Conservation (phyloP, 2,113 vertebrate species). For the Syrrhaptes paradoxus region DNA sequence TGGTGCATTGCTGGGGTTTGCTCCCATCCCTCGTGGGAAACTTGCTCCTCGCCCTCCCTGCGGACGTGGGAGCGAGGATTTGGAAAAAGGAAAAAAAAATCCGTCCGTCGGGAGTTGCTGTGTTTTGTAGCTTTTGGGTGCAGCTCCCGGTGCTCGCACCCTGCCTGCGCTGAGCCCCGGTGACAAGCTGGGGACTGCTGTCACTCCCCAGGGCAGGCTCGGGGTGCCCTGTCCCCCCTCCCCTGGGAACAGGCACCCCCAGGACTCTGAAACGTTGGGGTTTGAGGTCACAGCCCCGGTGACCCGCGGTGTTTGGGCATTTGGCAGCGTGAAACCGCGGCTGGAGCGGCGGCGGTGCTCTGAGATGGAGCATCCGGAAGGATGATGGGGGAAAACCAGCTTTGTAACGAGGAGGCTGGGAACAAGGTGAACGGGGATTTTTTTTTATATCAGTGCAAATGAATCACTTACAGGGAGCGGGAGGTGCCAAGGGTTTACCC, state of each 20-base stretch:
- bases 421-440: rapidly evolving
- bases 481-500: neutral
- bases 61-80: rapidly evolving
- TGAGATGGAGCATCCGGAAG: no score
- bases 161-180: neutral
- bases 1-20: no score
- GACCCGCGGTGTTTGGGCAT: rapidly evolving
- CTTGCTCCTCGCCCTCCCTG: no score
- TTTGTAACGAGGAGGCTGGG: neutral
- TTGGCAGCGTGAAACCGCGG: rapidly evolving
- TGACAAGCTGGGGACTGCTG: neutral
- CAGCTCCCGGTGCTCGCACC: no score
- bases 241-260: neutral
- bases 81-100: rapidly evolving
- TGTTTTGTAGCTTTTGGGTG: no score
- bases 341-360: rapidly evolving
- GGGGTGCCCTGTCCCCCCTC: neutral
- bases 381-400: neutral
- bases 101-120: rapidly evolving
- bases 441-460: rapidly evolving
- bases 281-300: no score
- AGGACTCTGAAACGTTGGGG: neutral
- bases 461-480: neutral
- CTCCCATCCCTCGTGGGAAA: rapidly evolving
- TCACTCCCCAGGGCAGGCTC: no score